Evolutionary conservation across 2,113 vertebrate genomes (phyloP), one percentile per base, ranked within the genome.

Genomic region (Varanus komodoensis): DNA sequence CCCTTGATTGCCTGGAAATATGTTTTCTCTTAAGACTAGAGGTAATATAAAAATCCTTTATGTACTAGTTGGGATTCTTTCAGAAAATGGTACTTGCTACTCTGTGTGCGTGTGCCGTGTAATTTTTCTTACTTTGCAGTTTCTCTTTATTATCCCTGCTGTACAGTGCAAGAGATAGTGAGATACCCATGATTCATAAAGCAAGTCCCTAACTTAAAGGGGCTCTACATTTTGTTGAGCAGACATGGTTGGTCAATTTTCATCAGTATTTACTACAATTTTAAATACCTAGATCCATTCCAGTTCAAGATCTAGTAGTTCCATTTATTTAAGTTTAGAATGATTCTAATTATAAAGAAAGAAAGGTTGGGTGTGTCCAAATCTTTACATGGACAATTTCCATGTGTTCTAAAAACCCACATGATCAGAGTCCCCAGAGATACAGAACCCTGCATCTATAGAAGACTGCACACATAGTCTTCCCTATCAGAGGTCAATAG

Each of bases 1-100:
- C 29, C 48, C 84, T 93, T 6, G 0, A 78, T 95, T 92, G 34
- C 27, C 82, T 64, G 88, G 88, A 80, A 92, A 89, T 74, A 93
- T 21, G 0, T 75, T 83, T 34, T 82, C 48, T 68, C 32, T 75
- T 78, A 79, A 79, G 82, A 85, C 61, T 68, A 79, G n/a, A 52
- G 32, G 15, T 14, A 64, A 54, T 32, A 78, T 52, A 69, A 85
- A 68, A 79, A 78, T 50, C 38, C 38, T 82, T 64, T 83, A 23
- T 27, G 15, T 61, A 68, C 19, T 52, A 29, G 57, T 89, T 32
- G 64, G n/a, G n/a, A 89, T 79, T 52, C 61, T 89, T 75, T 79
- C 48, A 29, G 21, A 48, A 89, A 82, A 79, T 57, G 73, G 23
- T 38, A 44, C 19, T 74, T 83, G 69, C 69, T 48, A 83, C 52